A percentile compares a stretch with the other conserved stretches of the same genome.
phyloP scores from a whole-genome alignment of 2,888 invertebrate genomes.

The Toxonevra muliebris region DNA sequence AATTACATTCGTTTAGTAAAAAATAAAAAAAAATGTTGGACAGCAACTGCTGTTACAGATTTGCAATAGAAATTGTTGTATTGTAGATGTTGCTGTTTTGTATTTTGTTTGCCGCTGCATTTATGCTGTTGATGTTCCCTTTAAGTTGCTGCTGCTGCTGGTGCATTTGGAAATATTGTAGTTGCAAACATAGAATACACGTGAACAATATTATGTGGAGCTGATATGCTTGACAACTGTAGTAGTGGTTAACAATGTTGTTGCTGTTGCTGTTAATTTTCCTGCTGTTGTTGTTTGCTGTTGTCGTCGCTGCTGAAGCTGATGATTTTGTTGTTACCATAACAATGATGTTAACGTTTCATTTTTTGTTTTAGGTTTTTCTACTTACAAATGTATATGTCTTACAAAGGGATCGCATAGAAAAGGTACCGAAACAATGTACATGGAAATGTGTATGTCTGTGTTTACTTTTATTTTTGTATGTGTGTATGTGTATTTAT shows the following conservation, averaged over 20 bases:
- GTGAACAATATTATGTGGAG: background rate
- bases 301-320: slow-evolving; percentile 11
- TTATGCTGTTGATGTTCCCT: background rate
- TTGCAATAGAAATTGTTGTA: too few species aligned
- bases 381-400: background rate
- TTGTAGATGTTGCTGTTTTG: too few species aligned
- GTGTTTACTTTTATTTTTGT: too few species aligned
- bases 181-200: background rate
- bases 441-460: too few species aligned
- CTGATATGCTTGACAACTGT: background rate
- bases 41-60: too few species aligned
- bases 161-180: background rate
- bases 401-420: too few species aligned
- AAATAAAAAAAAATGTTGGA: too few species aligned
- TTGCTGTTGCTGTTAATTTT: slow-evolving; percentile 4
- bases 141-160: background rate
- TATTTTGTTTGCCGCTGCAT: too few species aligned
- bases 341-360: slow-evolving; percentile 11
- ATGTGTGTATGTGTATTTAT: too few species aligned
- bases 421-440: too few species aligned
- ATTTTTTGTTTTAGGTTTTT: slow-evolving; percentile 6
- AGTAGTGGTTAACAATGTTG: slow-evolving; percentile 9
- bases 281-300: slow-evolving; percentile 3
- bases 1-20: too few species aligned
- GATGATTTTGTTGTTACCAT: slow-evolving; percentile 11